phyloP scores from a whole-genome alignment of 2,797 vertebrate species.

The Phyllotis vaccarum region DNA sequence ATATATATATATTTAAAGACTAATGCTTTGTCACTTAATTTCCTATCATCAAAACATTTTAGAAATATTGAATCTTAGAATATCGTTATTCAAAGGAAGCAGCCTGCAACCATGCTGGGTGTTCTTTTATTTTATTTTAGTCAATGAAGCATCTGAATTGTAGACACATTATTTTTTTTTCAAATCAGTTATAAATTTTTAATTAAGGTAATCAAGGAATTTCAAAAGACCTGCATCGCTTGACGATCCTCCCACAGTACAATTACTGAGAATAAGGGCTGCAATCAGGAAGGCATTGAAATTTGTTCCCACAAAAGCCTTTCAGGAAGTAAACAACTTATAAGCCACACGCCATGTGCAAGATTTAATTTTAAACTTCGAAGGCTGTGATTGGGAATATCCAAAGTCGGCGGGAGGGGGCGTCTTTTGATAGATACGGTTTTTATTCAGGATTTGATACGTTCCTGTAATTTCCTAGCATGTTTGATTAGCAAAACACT shows the following conservation, averaged over 20 bases:
- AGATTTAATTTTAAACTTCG: conserved; percentile 48
- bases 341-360: neutral
- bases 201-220: conserved; percentile 68
- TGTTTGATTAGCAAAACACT: conserved; percentile 30
- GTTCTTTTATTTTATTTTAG: conserved; percentile 15
- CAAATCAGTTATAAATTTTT: conserved; percentile 67
- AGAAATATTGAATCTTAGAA: conserved; percentile 9
- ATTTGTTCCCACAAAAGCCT: conserved; percentile 57
- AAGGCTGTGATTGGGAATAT: conserved; percentile 8
- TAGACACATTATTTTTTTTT: conserved; percentile 9
- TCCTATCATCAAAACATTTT: neutral
- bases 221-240: neutral
- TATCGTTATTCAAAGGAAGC: conserved; percentile 16
- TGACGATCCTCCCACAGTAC: conserved; percentile 49
- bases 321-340: conserved; percentile 45
- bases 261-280: conserved; percentile 71
- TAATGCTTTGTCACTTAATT: neutral
- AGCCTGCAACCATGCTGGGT: neutral
- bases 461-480: neutral
- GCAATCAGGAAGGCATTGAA: conserved; percentile 69
- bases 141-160: conserved; percentile 51
- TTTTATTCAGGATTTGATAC: conserved; percentile 21
- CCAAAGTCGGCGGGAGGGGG: neutral
- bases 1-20: neutral
- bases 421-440: neutral